A percentile compares a stretch with the other conserved stretches of the same genome.
These are phyloP conservation scores for Vulpes lagopus DNA, from an alignment of 2,113 vertebrate species.

Conservation along the genomic window DNA sequence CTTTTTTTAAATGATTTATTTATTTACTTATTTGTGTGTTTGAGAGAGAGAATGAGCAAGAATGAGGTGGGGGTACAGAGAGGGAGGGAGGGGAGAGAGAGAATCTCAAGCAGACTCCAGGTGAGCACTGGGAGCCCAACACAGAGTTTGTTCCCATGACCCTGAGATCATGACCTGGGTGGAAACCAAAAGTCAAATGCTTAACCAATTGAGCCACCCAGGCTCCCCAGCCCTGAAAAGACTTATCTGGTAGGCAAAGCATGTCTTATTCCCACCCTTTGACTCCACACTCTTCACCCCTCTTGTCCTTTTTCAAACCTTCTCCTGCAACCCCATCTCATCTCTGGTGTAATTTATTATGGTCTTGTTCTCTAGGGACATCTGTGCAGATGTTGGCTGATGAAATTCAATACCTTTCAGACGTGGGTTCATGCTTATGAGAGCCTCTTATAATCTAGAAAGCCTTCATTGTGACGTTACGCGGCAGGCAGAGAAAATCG, in stretches of 20 bases:
- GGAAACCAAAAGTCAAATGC: background rate
- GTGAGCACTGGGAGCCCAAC: background rate
- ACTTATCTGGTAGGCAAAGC: background rate
- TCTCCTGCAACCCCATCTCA: background rate
- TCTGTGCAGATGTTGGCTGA: background rate
- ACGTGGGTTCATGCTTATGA: background rate
- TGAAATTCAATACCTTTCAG: background rate
- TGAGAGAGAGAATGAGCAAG: background rate
- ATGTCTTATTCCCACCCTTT: background rate
- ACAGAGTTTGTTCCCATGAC: background rate
- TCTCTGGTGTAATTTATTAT: background rate
- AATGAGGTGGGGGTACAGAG: background rate
- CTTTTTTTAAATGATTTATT: background rate
- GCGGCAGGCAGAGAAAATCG: background rate
- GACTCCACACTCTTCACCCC: accelerated
- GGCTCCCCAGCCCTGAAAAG: background rate
- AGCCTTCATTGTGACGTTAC: background rate
- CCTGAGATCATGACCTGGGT: background rate
- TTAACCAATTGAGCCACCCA: background rate
- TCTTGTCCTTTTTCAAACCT: background rate
- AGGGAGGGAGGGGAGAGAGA: background rate
- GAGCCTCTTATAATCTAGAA: background rate
- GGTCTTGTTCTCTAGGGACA: background rate
- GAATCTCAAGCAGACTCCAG: background rate
- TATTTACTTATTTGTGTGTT: background rate